These are phyloP conservation scores for Melolontha melolontha DNA, from an alignment of 2,888 invertebrate species.

Conservation along the genomic window DNA sequence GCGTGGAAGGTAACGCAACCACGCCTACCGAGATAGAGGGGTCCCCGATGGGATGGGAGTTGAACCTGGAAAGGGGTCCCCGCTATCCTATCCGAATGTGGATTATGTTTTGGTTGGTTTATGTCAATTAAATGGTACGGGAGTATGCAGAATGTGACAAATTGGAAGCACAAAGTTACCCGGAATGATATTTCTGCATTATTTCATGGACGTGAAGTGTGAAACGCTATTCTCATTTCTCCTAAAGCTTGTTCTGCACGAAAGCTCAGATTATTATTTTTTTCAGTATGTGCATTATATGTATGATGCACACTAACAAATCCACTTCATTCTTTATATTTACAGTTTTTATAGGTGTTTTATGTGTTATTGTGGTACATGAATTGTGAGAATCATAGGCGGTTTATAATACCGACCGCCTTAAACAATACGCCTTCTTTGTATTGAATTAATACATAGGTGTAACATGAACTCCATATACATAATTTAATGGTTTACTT, in stretches of 20 bases:
- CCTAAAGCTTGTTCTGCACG: slow-evolving; percentile 5
- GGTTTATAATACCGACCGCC: slow-evolving; percentile 28
- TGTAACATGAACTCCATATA: neutral
- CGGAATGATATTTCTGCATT: slow-evolving; percentile 23
- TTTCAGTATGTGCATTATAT: neutral
- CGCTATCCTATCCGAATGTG: slow-evolving; percentile 58
- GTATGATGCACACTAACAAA: neutral
- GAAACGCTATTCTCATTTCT: slow-evolving; percentile 4
- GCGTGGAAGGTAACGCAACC: slow-evolving; percentile 53
- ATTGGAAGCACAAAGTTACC: slow-evolving; percentile 29
- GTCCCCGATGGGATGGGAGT: slow-evolving; percentile 52
- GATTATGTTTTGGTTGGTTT: slow-evolving; percentile 54
- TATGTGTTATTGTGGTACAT: neutral
- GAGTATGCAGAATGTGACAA: slow-evolving; percentile 42
- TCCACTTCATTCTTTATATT: slow-evolving; percentile 1
- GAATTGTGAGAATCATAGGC: slow-evolving; percentile 22
- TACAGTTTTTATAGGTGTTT: neutral
- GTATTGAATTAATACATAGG: slow-evolving; percentile 22
- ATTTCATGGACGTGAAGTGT: slow-evolving; percentile 21
- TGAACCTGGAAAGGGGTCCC: slow-evolving; percentile 55
- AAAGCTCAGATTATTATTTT: slow-evolving; percentile 17
- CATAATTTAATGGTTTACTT: too few relatives aligned
- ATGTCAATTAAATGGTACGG: slow-evolving; percentile 48
- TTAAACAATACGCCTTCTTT: slow-evolving; percentile 24
- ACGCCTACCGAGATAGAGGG: slow-evolving; percentile 58